A percentile compares a stretch with the other conserved stretches of the same genome.
phyloP scores from a whole-genome alignment of 1,140 invertebrate species.

The Zaprionus ghesquierei region DNA sequence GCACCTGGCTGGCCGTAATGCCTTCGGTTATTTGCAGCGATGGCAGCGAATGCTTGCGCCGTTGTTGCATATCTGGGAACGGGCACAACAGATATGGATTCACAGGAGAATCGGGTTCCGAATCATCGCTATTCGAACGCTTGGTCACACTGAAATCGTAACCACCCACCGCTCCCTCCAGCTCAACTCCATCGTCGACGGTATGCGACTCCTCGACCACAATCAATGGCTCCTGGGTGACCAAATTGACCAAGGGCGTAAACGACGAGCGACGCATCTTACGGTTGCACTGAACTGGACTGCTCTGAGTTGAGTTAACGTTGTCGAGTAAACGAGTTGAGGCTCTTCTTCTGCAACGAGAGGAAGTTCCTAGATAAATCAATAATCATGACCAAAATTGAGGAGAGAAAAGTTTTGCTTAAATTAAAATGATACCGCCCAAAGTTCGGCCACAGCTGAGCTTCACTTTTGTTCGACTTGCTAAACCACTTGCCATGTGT shows the following conservation, averaged over 20 bases:
- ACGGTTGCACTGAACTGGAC: background rate
- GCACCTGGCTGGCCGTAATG: conserved; percentile 92
- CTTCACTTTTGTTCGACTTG: conserved; percentile 35
- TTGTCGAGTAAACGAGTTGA: background rate
- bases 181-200: conserved; percentile 86
- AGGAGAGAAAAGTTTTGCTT: conserved; percentile 16
- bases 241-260: conserved; percentile 83
- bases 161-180: conserved; percentile 79
- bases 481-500: background rate
- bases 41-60: conserved; percentile 90
- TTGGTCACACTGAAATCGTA: conserved; percentile 45
- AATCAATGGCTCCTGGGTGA: conserved; percentile 88
- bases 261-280: conserved; percentile 84
- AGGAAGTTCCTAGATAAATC: background rate
- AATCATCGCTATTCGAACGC: conserved; percentile 79
- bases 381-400: conserved; percentile 6
- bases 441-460: conserved; percentile 57
- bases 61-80: conserved; percentile 86
- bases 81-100: conserved; percentile 91
- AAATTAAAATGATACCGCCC: conserved; percentile 47
- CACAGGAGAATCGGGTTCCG: conserved; percentile 88
- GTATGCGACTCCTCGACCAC: conserved; percentile 90
- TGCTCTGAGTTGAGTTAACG: background rate
- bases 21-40: conserved; percentile 91
- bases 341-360: conserved; percentile 16